Base-by-base conservation (phyloP, 2,888 invertebrate genomes). In the Cephus rjabovi region DNA sequence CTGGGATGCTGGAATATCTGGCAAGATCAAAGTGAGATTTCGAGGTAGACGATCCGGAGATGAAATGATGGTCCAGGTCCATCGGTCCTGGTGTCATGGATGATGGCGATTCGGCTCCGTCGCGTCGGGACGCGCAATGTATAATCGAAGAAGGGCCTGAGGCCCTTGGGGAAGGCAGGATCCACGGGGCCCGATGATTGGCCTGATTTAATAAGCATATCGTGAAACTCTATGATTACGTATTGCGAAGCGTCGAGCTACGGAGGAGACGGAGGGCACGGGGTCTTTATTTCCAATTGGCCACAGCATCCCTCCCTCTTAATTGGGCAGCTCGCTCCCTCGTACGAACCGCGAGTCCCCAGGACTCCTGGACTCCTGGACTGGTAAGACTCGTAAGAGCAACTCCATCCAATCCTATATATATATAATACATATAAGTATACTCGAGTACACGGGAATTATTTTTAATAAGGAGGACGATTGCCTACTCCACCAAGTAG, bases 191-290 rank as follows among this genome's bases (percentile, higher is more conserved):
- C 56, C 79, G 75, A 76, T 79, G 79, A 79, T 79, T 78, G 84
- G 79, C 75, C 79, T 81, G 88, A 87, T 87, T 87, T 88, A 88
- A 88, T 87, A 88, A 87, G 87, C 86, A 86, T 88, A 88, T 85
- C 86, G 84, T 81, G 84, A 86, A 86, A 86, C 85, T 87, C 85
- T 86, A 84, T 86, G 86, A 87, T 86, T 87, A 87, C 77, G 74
- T 75, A 76, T 78, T 68, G 75, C 73, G 75, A 76, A 78, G 79
- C 82, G 84, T 82, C 80, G 83, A 85, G 82, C 82, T 81, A 82
- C 83, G 84, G 85, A 81, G 81, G 81, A 80, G 82, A 79, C 79
- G 81, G 78, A 69, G 76, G 78, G 82, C 77, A 80, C 78, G 85
- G 74, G 75, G 84, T 85, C 86, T 87, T 87, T 85, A 87, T 87